Evolutionary conservation across 2,113 vertebrate species (phyloP), one percentile per base, ranked within the genome.

Genomic region (Columbina picui): DNA sequence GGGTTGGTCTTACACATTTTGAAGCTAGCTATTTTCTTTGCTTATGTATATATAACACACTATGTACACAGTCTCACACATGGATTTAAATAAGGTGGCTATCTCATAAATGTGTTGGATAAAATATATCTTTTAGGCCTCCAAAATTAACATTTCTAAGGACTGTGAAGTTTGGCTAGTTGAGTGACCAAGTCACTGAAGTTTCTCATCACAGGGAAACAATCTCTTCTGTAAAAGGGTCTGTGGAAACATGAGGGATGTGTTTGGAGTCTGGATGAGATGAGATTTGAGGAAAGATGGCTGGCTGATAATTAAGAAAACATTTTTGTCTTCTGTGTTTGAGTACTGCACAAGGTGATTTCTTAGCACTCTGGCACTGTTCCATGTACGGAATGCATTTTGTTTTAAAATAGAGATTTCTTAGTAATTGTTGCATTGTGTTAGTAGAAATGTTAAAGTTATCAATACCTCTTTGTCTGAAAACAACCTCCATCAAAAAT

Each of bases 41-140:
- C 5, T 61, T 43, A 27, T 1, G 0, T 29, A 8, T 38, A 34
- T 12, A 7, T 53, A 45, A 7, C 8, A 56, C 7, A 16, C 16
- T 17, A 10, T 34, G 25, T 5, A n/a, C 22, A 20, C 14, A 52
- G 18, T 50, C 47, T 21, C 5, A 11, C 25, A 29, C 5, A 6
- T 12, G 3, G 60, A 71, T 64, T 93, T 60, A 49, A 81, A 29
- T 71, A 38, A 74, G 14, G 34, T 60, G 32, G 2, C 10, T 39
- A 4, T 56, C 36, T 52, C 26, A 27, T 77, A 43, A 60, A 80
- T 12, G 3, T 43, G 9, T 90, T 41, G 12, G 4, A 64, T 76
- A 64, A 74, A 79, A 56, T 22, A 21, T 0, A 0, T 38, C 29
- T 9, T 47, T 75, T n/a, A 88, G 8, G 18, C 11, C 10, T 85